phyloP scores from a whole-genome alignment of 1,140 invertebrate genomes.

The Drosophila neocordata region DNA sequence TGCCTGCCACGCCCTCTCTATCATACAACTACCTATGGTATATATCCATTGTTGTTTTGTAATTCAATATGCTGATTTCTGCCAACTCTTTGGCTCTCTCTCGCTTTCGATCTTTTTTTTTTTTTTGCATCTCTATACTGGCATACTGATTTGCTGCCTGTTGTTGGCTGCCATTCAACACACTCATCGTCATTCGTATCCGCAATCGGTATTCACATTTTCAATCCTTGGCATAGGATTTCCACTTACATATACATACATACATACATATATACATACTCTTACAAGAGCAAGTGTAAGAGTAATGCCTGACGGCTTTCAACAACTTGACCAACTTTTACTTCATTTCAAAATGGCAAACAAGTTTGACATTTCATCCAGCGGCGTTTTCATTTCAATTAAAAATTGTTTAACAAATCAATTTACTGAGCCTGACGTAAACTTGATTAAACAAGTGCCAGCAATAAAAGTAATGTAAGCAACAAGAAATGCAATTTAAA shows the following conservation, averaged over 20 bases:
- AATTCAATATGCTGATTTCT: constrained; percentile 57
- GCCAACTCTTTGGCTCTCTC: background rate
- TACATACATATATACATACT: background rate
- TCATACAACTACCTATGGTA: background rate
- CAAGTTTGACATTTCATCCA: constrained; percentile 66
- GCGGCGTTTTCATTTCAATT: constrained; percentile 68
- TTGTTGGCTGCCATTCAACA: constrained; percentile 49
- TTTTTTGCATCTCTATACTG: background rate
- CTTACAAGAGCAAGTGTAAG: background rate
- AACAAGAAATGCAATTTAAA: constrained; percentile 62
- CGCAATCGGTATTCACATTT: background rate
- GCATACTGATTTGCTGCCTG: constrained; percentile 14
- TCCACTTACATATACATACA: background rate
- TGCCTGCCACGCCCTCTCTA: constrained; percentile 18
- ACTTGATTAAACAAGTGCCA: constrained; percentile 56
- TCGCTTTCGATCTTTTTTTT: background rate
- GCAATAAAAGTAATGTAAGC: constrained; percentile 14
- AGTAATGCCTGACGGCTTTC: constrained; percentile 13
- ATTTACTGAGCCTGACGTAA: constrained; percentile 53
- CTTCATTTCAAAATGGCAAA: constrained; percentile 39
- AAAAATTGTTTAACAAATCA: constrained; percentile 79
- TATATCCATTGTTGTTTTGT: constrained; percentile 24
- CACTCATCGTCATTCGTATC: constrained; percentile 22
- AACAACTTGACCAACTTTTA: constrained; percentile 45
- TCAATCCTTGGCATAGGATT: background rate